Base-by-base conservation (phyloP, 2,113 vertebrate species). In the Pontoporia blainvillei region DNA sequence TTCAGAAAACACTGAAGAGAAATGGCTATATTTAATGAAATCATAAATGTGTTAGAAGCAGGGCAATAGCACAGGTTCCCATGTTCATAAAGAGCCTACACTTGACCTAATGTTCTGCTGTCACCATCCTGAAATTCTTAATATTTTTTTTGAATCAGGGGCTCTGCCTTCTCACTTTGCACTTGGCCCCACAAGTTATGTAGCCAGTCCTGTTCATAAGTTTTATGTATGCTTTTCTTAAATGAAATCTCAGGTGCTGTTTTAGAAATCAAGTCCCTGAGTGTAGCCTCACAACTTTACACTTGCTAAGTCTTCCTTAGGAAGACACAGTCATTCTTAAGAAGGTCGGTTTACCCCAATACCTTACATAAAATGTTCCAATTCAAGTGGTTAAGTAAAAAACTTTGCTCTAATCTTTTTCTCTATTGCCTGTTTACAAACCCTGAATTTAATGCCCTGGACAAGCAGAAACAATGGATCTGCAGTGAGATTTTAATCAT, bases 21-120 rank as follows among this genome's bases (percentile, higher is more conserved):
- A 86, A 36, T 18, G 21, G 1, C 39, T 67, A 54, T 17, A 23
- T 46, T 62, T 83, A 57, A n/a, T 71, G 8, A 85, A 31, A 18
- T 44, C 7, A 1, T 23, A 49, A 20, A 27, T 88, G 62, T 23
- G 9, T 87, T 69, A 29, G 36, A 25, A 57, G 39, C 39, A 72
- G 27, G 5, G 14, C 27, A 61, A 36, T 2, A 11, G 13, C 6
- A 1, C 3, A 44, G 36, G 2, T 2, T 0, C 46, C 57, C 4
- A 8, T 3, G 14, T 14, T 62, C n/a, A 23, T 13, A 27, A 59
- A 52, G 41, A 39, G 13, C 36, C 34, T 3, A 1, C 10, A 13
- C 29, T 29, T 49, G 36, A 15, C 15, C n/a, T 27, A 27, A 31
- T 62, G 75, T 29, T 76, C 14, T 23, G 18, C 21, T 34, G 21